Conservation (phyloP, 2,797 vertebrate species). For the Peromyscus aztecus region DNA sequence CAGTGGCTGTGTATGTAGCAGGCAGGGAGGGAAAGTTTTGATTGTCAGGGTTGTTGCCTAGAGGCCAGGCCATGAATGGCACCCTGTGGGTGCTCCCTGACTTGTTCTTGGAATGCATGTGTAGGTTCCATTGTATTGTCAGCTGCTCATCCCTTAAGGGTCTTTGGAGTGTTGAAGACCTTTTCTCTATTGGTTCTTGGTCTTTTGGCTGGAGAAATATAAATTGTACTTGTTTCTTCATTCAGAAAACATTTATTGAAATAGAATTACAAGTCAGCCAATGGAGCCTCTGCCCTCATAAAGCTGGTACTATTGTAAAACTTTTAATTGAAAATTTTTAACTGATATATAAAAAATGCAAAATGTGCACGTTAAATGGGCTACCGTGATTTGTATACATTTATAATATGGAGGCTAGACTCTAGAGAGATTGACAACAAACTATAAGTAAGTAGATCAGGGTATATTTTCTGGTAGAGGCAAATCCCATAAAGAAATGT, state of each 20-base stretch:
- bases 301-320: neutral
- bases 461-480: neutral
- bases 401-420: neutral
- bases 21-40: neutral
- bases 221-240: conserved; percentile 22
- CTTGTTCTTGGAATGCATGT: neutral
- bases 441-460: neutral
- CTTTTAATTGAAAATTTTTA: neutral
- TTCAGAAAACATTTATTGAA: conserved; percentile 26
- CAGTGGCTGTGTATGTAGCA: neutral
- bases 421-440: neutral
- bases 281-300: neutral
- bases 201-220: conserved; percentile 39
- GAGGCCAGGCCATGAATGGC: neutral
- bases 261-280: neutral
- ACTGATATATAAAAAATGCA: neutral
- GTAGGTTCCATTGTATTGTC: neutral
- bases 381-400: neutral
- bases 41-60: neutral
- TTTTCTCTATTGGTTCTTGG: neutral
- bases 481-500: neutral
- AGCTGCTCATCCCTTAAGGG: neutral
- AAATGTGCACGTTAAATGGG: neutral
- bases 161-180: neutral
- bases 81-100: neutral